Percentiles rank a stretch among this genome's conserved stretches.
Conservation (phyloP, 2,113 vertebrate species). For the Elephas maximus region DNA sequence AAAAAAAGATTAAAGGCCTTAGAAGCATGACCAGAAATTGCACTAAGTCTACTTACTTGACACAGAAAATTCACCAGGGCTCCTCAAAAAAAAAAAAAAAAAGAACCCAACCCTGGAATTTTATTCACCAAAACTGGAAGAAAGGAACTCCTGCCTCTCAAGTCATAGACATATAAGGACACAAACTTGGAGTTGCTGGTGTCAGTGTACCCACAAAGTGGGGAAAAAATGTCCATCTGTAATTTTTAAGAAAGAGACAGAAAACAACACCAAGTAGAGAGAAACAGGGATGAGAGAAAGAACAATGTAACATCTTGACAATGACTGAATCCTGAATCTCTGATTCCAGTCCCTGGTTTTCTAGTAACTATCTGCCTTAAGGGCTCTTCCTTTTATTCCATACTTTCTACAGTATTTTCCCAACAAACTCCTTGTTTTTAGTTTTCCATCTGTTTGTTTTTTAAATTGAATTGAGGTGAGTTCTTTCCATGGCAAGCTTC, state of each 20-base stretch:
- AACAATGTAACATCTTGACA: neutral
- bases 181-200: neutral
- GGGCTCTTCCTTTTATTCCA: neutral
- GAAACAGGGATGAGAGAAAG: neutral
- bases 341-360: neutral
- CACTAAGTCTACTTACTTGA: no score
- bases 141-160: neutral
- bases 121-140: neutral
- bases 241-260: neutral
- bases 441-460: slow-evolving; percentile 42
- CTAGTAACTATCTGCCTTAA: neutral
- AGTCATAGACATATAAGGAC: neutral
- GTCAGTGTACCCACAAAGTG: neutral
- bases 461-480: neutral
- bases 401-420: slow-evolving; percentile 26
- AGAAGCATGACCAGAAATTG: no score
- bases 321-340: neutral
- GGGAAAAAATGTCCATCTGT: neutral
- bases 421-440: slow-evolving; percentile 29
- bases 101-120: neutral
- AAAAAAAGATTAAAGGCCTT: no score
- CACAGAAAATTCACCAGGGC: no score
- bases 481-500: neutral
- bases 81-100: no score
- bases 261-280: neutral